Conservation (phyloP, 2,797 vertebrate genomes). For the Thaleichthys pacificus region DNA sequence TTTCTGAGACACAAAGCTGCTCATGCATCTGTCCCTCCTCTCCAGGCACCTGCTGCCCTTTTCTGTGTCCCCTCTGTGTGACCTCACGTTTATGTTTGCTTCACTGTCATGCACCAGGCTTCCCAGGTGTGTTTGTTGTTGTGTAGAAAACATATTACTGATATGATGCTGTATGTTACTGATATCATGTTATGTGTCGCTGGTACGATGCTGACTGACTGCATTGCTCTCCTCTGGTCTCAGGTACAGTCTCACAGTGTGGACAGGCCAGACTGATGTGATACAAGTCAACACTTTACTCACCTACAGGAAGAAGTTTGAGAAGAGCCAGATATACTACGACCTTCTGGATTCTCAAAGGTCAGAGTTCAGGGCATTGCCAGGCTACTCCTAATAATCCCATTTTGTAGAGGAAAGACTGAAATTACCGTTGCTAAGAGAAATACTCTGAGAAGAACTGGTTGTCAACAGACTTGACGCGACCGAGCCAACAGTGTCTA, state of each 20-base stretch:
- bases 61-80: neutral
- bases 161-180: neutral
- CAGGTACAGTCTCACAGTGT: slow-evolving; percentile 77
- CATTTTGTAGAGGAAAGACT: neutral
- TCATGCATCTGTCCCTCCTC: neutral
- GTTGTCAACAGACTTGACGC: neutral
- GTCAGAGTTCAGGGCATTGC: neutral
- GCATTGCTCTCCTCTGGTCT: slow-evolving; percentile 5
- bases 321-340: slow-evolving; percentile 83
- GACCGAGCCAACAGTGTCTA: neutral
- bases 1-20: neutral
- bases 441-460: neutral
- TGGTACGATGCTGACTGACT: neutral
- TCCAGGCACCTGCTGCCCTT: neutral
- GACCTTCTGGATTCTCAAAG: slow-evolving; percentile 78
- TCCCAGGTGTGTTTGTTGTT: too few relatives aligned
- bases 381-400: neutral
- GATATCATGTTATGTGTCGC: neutral
- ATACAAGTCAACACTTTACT: slow-evolving; percentile 80
- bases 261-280: slow-evolving; percentile 81
- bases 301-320: slow-evolving; percentile 75
- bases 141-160: too few relatives aligned
- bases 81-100: neutral
- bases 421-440: neutral
- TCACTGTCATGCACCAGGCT: neutral